Conservation (phyloP, 2,113 vertebrate genomes). For the Callospermophilus lateralis region DNA sequence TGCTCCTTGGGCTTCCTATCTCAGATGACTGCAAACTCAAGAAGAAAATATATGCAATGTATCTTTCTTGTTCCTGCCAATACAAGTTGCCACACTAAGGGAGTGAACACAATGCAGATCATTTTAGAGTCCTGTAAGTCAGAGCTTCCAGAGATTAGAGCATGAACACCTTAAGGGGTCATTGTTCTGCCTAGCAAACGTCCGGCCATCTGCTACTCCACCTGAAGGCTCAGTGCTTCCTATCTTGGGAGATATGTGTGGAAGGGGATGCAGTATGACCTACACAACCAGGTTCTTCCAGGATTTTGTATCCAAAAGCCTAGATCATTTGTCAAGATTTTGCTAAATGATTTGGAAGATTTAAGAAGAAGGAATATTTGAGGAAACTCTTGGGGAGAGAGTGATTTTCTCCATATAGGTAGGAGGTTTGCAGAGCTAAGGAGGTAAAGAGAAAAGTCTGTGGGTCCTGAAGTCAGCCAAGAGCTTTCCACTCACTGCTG, state of each 20-base stretch:
- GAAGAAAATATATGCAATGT: too few relatives aligned
- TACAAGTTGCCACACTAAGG: not conserved
- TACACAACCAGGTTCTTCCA: not conserved
- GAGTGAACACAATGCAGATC: not conserved
- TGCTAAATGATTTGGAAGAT: not conserved
- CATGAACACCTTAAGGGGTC: not conserved
- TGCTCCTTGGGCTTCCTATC: not conserved
- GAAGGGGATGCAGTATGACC: not conserved
- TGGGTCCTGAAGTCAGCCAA: not conserved
- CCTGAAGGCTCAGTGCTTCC: not conserved
- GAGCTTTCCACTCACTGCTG: not conserved
- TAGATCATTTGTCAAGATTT: not conserved
- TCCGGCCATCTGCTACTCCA: rapidly evolving
- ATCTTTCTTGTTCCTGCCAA: not conserved
- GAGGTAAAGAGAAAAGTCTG: not conserved
- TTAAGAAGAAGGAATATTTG: not conserved
- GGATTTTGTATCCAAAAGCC: constrained; percentile 20
- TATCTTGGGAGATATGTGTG: not conserved
- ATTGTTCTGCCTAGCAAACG: not conserved
- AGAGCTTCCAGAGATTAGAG: not conserved
- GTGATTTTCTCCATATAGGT: not conserved
- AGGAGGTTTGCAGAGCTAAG: not conserved
- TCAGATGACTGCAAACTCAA: not conserved
- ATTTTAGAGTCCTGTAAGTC: not conserved
- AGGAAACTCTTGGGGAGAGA: not conserved